phyloP scores from a whole-genome alignment of 2,797 vertebrate genomes.

The Lepidocolaptes lacrymiger region DNA sequence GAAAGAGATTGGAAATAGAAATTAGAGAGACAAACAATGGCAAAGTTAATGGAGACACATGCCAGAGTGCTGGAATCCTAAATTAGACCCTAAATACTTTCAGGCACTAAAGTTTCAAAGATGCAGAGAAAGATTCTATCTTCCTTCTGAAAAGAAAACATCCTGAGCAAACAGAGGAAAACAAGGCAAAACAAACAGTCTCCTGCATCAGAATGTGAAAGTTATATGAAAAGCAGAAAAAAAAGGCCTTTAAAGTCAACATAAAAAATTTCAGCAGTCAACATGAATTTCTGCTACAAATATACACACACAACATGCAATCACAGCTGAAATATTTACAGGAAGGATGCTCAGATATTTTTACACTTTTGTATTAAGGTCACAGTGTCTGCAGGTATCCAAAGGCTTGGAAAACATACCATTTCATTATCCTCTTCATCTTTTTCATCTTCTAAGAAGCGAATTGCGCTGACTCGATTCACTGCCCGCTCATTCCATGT shows the following conservation, averaged over 20 bases:
- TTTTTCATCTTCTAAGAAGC: slow-evolving; percentile 90
- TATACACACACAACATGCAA: neutral
- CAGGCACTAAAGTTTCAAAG: slow-evolving; percentile 27
- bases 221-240: neutral
- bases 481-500: slow-evolving; percentile 87
- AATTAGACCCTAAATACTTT: neutral
- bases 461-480: slow-evolving; percentile 93
- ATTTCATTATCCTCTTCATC: slow-evolving; percentile 89
- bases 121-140: slow-evolving; percentile 25
- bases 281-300: neutral
- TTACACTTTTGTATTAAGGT: neutral
- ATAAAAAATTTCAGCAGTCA: neutral
- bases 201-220: neutral
- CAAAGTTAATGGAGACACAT: neutral
- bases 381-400: neutral
- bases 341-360: neutral
- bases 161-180: neutral
- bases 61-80: neutral
- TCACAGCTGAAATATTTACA: neutral
- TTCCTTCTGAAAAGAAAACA: slow-evolving; percentile 37
- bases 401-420: slow-evolving; percentile 77
- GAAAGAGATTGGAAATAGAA: neutral
- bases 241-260: neutral
- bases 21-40: slow-evolving; percentile 16
- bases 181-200: neutral